A percentile compares a stretch with the other conserved stretches of the same genome.
Evolutionary conservation across 2,113 vertebrate genomes (phyloP).

Genomic region (Hystrix cristata): DNA sequence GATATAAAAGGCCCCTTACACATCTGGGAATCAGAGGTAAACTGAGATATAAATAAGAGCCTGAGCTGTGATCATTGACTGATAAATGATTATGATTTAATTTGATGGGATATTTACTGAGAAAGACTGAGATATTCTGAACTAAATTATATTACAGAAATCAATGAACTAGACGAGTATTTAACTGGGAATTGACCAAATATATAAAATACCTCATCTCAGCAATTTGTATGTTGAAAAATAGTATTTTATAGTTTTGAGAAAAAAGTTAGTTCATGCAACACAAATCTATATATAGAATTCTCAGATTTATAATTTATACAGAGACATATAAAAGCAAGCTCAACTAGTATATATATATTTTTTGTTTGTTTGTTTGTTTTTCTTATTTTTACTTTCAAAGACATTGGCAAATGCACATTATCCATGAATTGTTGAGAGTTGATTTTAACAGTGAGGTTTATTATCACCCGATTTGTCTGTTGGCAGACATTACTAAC

Average conservation of each 20-base stretch:
- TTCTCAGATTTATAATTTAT: background rate
- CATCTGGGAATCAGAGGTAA: background rate
- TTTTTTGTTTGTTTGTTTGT: background rate
- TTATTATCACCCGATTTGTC: background rate
- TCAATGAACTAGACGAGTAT: background rate
- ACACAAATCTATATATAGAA: background rate
- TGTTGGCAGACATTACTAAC: background rate
- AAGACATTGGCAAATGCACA: background rate
- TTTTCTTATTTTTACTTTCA: background rate
- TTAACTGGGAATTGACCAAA: slow-evolving; percentile 34
- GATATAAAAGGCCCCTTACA: background rate
- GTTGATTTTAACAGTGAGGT: background rate
- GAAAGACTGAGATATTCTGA: background rate
- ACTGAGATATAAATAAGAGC: background rate
- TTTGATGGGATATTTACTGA: slow-evolving; percentile 47
- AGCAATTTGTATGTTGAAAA: background rate
- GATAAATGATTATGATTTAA: slow-evolving; percentile 9
- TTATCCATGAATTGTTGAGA: background rate
- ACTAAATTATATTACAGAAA: slow-evolving; percentile 36
- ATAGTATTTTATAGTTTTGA: background rate
- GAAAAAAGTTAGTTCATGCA: slow-evolving; percentile 26
- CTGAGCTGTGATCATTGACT: background rate
- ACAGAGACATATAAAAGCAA: background rate
- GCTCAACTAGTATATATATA: background rate
- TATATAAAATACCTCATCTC: slow-evolving; percentile 47